Percentiles rank a stretch among this genome's conserved stretches.
Conservation (phyloP, 1,140 invertebrate genomes). For the Pseudomyrmex sp. region DNA sequence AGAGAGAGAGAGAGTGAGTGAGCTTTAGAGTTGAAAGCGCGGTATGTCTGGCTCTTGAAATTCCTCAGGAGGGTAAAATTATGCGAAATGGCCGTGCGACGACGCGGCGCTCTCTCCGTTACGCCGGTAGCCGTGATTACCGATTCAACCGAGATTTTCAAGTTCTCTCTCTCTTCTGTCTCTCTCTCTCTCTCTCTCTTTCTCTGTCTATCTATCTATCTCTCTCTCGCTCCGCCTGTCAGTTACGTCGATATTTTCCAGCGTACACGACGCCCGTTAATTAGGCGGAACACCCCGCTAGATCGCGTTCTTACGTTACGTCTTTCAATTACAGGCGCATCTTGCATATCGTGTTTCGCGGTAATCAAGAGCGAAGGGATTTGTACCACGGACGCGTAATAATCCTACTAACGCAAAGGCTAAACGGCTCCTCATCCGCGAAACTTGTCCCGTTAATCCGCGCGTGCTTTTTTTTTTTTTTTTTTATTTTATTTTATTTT, state of each 20-base stretch:
- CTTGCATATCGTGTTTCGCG: conserved; percentile 56
- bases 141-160: conserved; percentile 47
- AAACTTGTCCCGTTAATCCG: conserved; percentile 63
- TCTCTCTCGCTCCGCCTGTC: background rate
- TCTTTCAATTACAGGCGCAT: conserved; percentile 66
- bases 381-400: conserved; percentile 45
- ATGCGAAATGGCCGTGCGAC: conserved; percentile 57
- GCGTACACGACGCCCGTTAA: conserved; percentile 59
- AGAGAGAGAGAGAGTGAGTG: too few relatives aligned
- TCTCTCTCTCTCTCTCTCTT: background rate
- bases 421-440: conserved; percentile 7
- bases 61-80: conserved; percentile 63
- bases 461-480: background rate
- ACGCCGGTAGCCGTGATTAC: conserved; percentile 38
- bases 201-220: background rate
- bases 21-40: conserved; percentile 37
- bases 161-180: conserved; percentile 14
- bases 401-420: conserved; percentile 15
- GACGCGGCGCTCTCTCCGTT: conserved; percentile 35
- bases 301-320: conserved; percentile 58
- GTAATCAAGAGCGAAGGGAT: conserved; percentile 53
- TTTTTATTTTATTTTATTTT: conserved; percentile 14
- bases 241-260: too few relatives aligned
- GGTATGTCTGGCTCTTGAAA: conserved; percentile 47
- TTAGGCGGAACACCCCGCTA: conserved; percentile 57